Percentiles rank a stretch among this genome's conserved stretches.
Conservation (phyloP, 2,888 invertebrate genomes). For the Cancer borealis region DNA sequence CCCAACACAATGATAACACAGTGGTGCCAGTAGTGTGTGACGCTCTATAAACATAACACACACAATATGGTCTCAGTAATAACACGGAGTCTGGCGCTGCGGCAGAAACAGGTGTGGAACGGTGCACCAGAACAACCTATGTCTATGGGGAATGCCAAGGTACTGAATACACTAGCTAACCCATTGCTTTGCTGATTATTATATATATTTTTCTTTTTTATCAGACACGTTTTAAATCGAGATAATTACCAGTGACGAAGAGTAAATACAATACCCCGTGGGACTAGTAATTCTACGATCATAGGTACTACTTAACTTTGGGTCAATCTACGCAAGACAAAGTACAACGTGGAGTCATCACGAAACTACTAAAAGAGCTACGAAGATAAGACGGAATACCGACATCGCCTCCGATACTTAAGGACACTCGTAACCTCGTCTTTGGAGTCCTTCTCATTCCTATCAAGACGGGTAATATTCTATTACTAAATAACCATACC, state of each 20-base stretch:
- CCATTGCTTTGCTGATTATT: too few species aligned
- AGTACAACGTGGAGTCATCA: not conserved
- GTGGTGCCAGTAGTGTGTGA: not conserved
- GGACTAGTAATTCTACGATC: too few species aligned
- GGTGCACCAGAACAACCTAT: too few species aligned
- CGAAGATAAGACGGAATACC: not conserved
- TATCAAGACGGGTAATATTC: not conserved
- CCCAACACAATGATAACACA: not conserved
- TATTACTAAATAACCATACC: not conserved
- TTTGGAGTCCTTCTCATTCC: not conserved
- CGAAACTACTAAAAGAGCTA: not conserved
- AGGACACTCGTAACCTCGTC: not conserved
- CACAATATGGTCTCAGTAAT: not conserved
- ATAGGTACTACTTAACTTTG: not conserved
- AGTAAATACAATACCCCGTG: too few species aligned
- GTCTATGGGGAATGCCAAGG: too few species aligned
- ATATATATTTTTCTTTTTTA: too few species aligned
- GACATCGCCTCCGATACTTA: not conserved
- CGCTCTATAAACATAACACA: not conserved
- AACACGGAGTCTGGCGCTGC: too few species aligned
- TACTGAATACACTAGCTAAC: too few species aligned
- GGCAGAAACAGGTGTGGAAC: too few species aligned
- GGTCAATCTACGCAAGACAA: not conserved
- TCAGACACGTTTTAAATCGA: too few species aligned
- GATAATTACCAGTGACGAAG: too few species aligned